Base-by-base conservation (phyloP, 2,797 vertebrate species). In the Trachurus trachurus region DNA sequence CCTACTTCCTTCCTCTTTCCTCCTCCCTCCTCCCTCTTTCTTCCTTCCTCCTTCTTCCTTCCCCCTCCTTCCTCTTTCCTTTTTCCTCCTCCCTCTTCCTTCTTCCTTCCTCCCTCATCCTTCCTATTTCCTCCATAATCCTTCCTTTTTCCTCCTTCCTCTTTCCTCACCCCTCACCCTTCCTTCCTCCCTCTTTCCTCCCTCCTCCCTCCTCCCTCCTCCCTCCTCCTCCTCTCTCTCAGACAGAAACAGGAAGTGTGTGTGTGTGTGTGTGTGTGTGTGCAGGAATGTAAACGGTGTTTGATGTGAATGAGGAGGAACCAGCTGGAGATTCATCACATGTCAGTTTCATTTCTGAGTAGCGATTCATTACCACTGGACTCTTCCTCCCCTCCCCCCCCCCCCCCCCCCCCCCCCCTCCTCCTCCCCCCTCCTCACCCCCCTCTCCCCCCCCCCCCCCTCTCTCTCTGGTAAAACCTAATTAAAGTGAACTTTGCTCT, bases 321-420 rank as follows among this genome's bases (percentile, higher is more conserved):
- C 60, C 49, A 52, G 66, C 39, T 47, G 63, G 77, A 71, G 82
- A 81, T 88, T 92, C 89, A 89, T 92, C 87, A 87, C 49, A 56
- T 70, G 88, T 91, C 88, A 74, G 78, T 82, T 81, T 88, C 78
- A 88, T 89, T 92, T 89, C 81, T 87, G 84, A 82, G 83, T 69
- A 72, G 74, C 54, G 72, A 87, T 91, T 92, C 89, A 90, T 93
- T 88, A 84, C 15, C 26, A 83, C 87, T 85, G 73, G 66, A 76
- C 87, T 71, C 66, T 40, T 42, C 26, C 21, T 50, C 31, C 12
- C 2, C 45, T 52, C 34, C 39, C 61, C 37, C 66, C 76, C 63
- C 78, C 39, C 39, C 39, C 39, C 3, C 26, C 26, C 26, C 31
- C 31, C 66, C 76, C 60, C 78, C 39, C 39, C 39, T 9, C 39